Conservation (phyloP, 2,113 vertebrate species). For the Rhinogobius similis region DNA sequence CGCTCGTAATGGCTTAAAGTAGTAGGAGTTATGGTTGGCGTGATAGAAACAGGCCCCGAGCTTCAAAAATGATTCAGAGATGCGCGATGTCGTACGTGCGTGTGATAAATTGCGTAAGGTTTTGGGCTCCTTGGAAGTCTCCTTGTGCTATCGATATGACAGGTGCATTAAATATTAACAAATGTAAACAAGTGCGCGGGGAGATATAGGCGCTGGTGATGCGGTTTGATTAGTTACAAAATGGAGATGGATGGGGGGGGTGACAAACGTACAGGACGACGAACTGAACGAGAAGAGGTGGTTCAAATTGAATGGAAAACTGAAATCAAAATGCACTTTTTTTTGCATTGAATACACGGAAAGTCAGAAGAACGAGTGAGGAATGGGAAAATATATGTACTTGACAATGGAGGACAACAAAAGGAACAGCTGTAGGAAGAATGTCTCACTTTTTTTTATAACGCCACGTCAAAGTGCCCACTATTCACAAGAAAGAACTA, state of each 20-base stretch:
- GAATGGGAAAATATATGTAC: too few species aligned
- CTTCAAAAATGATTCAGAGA: constrained; percentile 39
- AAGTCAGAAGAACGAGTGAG: too few species aligned
- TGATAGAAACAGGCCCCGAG: constrained; percentile 5
- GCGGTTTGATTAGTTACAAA: too few species aligned
- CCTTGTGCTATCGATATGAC: not conserved
- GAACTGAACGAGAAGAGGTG: not conserved
- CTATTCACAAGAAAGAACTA: too few species aligned
- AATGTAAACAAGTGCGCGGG: not conserved
- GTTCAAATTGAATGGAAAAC: not conserved
- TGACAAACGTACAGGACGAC: not conserved
- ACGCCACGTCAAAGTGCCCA: too few species aligned
- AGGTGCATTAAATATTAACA: not conserved
- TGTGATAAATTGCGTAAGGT: constrained; percentile 15
- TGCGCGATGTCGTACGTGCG: constrained; percentile 19
- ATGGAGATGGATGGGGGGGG: not conserved
- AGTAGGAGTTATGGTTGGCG: constrained; percentile 50
- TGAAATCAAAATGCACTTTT: too few species aligned
- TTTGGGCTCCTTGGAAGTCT: not conserved
- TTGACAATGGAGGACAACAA: too few species aligned
- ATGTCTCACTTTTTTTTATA: too few species aligned
- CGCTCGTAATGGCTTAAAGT: constrained; percentile 62
- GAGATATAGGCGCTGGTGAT: not conserved
- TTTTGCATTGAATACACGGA: too few species aligned
- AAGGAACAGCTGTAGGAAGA: too few species aligned